Conservation (phyloP, 2,888 invertebrate genomes). For the Nephrotoma guestfalica region DNA sequence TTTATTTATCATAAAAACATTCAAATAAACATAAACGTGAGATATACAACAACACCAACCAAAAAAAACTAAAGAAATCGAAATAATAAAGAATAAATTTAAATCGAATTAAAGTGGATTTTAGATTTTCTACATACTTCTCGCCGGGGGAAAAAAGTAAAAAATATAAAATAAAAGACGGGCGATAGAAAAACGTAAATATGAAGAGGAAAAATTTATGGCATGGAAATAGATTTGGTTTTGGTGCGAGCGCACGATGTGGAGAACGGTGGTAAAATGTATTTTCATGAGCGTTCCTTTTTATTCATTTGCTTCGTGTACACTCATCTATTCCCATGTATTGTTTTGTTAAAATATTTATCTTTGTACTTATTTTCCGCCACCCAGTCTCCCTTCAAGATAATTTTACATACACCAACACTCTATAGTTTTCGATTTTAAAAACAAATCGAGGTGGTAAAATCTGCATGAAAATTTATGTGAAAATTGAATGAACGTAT, state of each 20-base stretch:
- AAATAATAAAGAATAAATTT: not conserved
- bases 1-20: not conserved
- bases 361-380: not conserved
- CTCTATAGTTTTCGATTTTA: not conserved
- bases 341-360: not conserved
- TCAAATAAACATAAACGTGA: not conserved
- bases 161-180: not conserved
- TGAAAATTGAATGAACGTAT: not conserved
- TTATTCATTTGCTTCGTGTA: too few species aligned
- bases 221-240: not conserved
- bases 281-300: not conserved
- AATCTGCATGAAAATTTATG: not conserved
- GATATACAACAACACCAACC: not conserved
- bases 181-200: not conserved
- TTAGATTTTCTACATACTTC: not conserved
- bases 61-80: not conserved
- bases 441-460: not conserved
- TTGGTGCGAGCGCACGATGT: not conserved
- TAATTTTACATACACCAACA: not conserved
- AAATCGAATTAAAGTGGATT: not conserved
- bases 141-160: not conserved
- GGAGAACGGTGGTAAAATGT: not conserved
- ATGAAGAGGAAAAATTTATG: not conserved
- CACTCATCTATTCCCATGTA: not conserved
- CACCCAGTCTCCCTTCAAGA: not conserved